Evolutionary conservation across 23 tunicate species (phyloP).

Genomic region (Halocynthia roretzi): DNA sequence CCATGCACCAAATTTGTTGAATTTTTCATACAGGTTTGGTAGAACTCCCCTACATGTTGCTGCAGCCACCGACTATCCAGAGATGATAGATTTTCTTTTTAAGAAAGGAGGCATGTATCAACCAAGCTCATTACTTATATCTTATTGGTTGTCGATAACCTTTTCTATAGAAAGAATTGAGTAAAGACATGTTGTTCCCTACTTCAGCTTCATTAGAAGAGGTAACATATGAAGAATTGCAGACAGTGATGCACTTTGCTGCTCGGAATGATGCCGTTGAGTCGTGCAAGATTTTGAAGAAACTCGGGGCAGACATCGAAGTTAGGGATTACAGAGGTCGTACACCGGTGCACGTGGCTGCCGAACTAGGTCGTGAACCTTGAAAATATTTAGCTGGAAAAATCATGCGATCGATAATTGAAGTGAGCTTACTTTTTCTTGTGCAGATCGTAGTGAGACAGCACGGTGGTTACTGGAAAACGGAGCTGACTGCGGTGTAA

Average conservation of each 20-base stretch:
- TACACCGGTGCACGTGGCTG: conserved; percentile 82
- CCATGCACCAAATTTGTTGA: background rate
- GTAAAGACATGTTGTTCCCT: background rate
- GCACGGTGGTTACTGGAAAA: conserved; percentile 59
- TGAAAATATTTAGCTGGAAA: background rate
- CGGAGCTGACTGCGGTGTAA: conserved; percentile 67
- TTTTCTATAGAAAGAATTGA: no score
- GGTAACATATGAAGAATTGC: conserved; percentile 37
- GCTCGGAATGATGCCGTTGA: conserved; percentile 91
- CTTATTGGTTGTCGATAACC: background rate
- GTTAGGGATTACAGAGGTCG: conserved; percentile 57
- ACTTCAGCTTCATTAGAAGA: conserved; percentile 46
- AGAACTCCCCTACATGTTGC: conserved; percentile 89
- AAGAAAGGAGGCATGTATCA: conserved; percentile 58
- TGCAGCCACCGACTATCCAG: conserved; percentile 94
- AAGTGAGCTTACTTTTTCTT: background rate
- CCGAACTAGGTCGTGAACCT: conserved; percentile 51
- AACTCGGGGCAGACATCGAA: conserved; percentile 67
- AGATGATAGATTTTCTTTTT: conserved; percentile 74
- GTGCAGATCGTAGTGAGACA: conserved; percentile 87
- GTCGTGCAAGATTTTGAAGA: conserved; percentile 44
- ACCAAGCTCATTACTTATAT: background rate
- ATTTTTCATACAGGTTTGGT: conserved; percentile 37
- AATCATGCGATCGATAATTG: background rate
- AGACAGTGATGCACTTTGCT: conserved; percentile 89